Percentiles rank a stretch among this genome's conserved stretches.
Conservation (phyloP, 2,888 invertebrate genomes). For the Lysandra coridon region DNA sequence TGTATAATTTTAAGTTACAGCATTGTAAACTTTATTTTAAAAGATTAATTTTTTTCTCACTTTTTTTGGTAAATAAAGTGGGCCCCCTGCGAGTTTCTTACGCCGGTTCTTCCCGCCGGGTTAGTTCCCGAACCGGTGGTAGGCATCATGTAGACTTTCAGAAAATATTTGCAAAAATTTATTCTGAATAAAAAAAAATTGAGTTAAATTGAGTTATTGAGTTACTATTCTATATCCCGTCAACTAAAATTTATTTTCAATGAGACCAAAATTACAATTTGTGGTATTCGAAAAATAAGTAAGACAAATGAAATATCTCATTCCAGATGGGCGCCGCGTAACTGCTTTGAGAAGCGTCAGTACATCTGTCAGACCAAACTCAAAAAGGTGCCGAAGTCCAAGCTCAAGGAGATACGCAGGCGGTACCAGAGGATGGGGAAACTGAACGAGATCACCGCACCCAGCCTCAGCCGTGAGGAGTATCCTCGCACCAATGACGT, state of each 20-base stretch:
- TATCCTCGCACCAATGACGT: conserved; percentile 64
- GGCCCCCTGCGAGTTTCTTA: too few species aligned
- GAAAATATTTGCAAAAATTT: too few species aligned
- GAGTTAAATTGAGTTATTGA: too few species aligned
- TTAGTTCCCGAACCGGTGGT: too few species aligned
- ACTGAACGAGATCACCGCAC: conserved; percentile 79
- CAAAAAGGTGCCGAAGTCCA: conserved; percentile 70
- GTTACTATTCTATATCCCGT: not conserved
- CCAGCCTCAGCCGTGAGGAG: conserved; percentile 61
- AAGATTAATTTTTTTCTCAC: too few species aligned
- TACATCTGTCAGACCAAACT: conserved; percentile 86
- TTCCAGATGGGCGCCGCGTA: conserved; percentile 84
- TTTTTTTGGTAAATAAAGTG: too few species aligned
- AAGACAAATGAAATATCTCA: not conserved
- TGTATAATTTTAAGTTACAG: too few species aligned
- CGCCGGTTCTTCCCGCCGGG: too few species aligned
- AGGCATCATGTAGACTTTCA: too few species aligned
- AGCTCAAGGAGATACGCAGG: conserved; percentile 66
- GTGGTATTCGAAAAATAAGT: not conserved
- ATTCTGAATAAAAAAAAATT: too few species aligned
- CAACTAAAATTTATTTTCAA: not conserved
- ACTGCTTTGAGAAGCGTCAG: conserved; percentile 82
- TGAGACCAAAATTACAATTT: too few species aligned
- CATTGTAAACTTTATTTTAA: too few species aligned
- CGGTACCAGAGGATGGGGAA: conserved; percentile 76